Evolutionary conservation across 2,888 invertebrate species (phyloP), one percentile per base, ranked within the genome.

Genomic region (Tubiluchus corallicola): DNA sequence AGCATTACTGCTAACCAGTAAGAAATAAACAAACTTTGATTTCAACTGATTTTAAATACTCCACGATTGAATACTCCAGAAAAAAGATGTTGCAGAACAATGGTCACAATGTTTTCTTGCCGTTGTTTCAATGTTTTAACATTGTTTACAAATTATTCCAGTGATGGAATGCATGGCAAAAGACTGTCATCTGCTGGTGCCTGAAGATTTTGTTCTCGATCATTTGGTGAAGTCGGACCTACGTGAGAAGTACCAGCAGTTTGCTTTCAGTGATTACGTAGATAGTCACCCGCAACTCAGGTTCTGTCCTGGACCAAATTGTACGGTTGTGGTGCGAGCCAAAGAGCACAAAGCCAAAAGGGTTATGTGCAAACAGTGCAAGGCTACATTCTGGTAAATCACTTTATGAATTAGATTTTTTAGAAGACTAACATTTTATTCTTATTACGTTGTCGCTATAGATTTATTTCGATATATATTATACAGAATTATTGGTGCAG

Each of bases 161-260:
- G 85, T 81, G 53, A 90, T 98, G 56, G 82, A 87, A 59, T 98
- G 98, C 67, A 98, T 98, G 96, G 87, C 85, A 40, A 79, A 79
- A 58, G 81, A 82, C 51, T 98, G 98, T 68, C 79, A 81, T 61
- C 79, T 94, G 37, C 71, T 90, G 53, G 87, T 83, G n/a, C 87
- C 92, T 4, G 94, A 94, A 70, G 90, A 92, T 65, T 84, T 94
- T 72, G 87, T 90, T 16, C 69, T 90, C 47, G 78, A 79, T 46
- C 74, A 88, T 58, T 73, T 94, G 46, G 75, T 76, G 44, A 79
- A 82, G 56, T 80, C 85, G 37, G 72, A 75, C 40, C 71, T 88
- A 61, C 71, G 87, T 50, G 85, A 88, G 60, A 82, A 85, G 60
- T 98, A 94, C 67, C 87, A 92, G 60, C 82, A 85, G 57, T 87